These are phyloP conservation scores for Rhinophrynus dorsalis DNA, from an alignment of 2,797 vertebrate species.

Conservation along the genomic window DNA sequence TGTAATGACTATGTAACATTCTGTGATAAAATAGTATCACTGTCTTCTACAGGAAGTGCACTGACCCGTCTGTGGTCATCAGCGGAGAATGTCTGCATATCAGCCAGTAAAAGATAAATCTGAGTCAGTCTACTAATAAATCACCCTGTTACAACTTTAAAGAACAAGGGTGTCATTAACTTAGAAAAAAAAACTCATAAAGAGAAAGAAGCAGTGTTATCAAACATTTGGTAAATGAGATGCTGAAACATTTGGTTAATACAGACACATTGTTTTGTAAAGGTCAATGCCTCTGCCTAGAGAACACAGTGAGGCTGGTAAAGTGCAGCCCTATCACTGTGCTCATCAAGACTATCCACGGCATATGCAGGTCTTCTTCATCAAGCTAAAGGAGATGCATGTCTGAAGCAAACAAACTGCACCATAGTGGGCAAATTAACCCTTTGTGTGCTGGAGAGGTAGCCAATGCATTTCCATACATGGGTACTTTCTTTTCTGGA, in stretches of 20 bases:
- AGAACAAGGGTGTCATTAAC: neutral
- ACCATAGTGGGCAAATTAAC: too few species aligned
- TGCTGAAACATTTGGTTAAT: conserved; percentile 17
- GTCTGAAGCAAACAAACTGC: too few species aligned
- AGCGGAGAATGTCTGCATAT: neutral
- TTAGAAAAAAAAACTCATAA: conserved; percentile 9
- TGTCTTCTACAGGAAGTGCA: too few species aligned
- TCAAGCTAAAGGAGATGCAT: too few species aligned
- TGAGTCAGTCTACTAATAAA: conserved; percentile 12
- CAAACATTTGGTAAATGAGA: conserved; percentile 13
- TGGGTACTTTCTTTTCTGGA: too few species aligned
- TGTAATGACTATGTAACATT: too few species aligned
- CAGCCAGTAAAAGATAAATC: neutral
- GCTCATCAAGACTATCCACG: too few species aligned
- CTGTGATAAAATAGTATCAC: too few species aligned
- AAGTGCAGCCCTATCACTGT: neutral
- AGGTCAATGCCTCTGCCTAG: conserved; percentile 15
- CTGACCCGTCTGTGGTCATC: neutral
- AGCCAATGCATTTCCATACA: too few species aligned
- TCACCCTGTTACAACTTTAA: neutral
- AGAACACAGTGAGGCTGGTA: conserved; percentile 9
- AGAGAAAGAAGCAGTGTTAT: conserved; percentile 4
- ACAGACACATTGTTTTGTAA: conserved; percentile 34
- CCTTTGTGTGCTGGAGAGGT: too few species aligned
- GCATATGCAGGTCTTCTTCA: too few species aligned